Evolutionary conservation across 1,140 invertebrate species (phyloP).

Genomic region (Drosophila murphyi): DNA sequence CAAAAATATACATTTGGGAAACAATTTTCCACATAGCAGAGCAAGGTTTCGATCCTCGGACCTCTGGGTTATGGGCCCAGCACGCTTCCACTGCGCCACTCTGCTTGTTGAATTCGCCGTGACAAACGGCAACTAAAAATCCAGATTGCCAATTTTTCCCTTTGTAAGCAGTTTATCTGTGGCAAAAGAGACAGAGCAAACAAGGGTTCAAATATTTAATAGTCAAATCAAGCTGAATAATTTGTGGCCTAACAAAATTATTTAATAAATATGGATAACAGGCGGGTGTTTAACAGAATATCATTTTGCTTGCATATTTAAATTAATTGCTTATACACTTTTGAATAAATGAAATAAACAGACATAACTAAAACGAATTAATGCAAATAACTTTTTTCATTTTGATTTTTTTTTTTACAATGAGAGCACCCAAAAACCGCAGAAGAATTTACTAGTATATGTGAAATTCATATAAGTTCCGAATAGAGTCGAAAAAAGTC

Average conservation of each 20-base stretch:
- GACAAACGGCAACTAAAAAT: not conserved
- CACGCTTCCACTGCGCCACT: conserved; percentile 96
- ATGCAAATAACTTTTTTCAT: no score
- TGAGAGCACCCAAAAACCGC: conserved; percentile 6
- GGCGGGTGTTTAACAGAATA: no score
- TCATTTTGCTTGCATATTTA: no score
- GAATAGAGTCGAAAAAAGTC: not conserved
- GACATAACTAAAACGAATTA: no score
- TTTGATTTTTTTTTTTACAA: not conserved
- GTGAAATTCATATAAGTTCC: not conserved
- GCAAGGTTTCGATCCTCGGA: conserved; percentile 97
- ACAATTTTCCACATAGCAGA: conserved; percentile 88
- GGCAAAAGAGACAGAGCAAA: not conserved
- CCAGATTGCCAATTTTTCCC: not conserved
- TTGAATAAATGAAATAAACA: no score
- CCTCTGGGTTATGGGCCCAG: conserved; percentile 99
- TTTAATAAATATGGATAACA: no score
- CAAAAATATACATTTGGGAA: not conserved
- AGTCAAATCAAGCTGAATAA: no score
- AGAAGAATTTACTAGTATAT: conserved; percentile 28
- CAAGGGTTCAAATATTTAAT: not conserved
- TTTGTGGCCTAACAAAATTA: no score
- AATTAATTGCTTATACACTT: no score
- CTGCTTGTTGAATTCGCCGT: conserved; percentile 7
- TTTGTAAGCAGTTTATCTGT: not conserved